phyloP scores from a whole-genome alignment of 2,113 vertebrate genomes.

The Oenanthe melanoleuca region DNA sequence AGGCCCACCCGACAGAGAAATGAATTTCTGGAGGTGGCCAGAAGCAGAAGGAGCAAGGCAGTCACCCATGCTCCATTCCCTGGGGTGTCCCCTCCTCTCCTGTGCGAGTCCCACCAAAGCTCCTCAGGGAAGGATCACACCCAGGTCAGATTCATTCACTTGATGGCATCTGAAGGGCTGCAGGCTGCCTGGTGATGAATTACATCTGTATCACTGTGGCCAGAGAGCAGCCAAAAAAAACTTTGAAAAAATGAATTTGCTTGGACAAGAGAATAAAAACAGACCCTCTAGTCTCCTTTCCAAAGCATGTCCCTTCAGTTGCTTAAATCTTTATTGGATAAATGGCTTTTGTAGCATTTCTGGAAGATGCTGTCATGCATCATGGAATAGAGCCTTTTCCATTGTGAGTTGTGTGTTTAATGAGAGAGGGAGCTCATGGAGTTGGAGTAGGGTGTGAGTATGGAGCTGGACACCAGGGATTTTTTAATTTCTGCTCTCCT shows the following conservation, averaged over 20 bases:
- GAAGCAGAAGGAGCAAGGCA: neutral
- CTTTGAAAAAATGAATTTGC: neutral
- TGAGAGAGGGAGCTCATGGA: neutral
- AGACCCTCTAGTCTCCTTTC: neutral
- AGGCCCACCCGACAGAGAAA: rapidly evolving
- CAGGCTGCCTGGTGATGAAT: neutral
- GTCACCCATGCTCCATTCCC: rapidly evolving
- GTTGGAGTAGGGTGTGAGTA: neutral
- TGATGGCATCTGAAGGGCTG: neutral
- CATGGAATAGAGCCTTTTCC: neutral
- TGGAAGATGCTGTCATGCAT: neutral
- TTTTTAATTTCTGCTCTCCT: neutral
- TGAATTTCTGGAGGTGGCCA: neutral
- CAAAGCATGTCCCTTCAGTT: neutral
- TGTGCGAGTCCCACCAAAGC: neutral
- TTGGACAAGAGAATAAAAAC: neutral
- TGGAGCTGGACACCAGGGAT: neutral
- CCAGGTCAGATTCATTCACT: neutral
- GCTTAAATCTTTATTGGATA: neutral
- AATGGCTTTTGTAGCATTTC: constrained; percentile 1
- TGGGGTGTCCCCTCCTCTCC: neutral
- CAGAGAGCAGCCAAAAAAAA: neutral
- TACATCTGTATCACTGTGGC: neutral
- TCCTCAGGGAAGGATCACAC: neutral
- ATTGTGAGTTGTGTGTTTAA: neutral